Base-by-base conservation (phyloP, 1,140 invertebrate species). In the Drosophila dunni region DNA sequence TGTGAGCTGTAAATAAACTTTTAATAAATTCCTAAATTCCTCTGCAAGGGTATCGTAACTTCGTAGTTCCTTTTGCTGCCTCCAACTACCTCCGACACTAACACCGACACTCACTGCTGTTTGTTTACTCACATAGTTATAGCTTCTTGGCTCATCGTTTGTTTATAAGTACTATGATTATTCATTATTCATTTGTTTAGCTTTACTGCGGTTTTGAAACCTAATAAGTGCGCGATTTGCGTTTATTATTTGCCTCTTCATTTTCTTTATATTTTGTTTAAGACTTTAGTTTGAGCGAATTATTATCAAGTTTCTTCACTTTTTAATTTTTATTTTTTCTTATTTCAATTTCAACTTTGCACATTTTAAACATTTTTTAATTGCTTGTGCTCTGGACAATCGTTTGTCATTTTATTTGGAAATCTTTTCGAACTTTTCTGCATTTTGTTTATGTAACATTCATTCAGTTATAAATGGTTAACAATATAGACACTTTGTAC, bases 131-230 rank as follows among this genome's bases (percentile, higher is more conserved):
- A 58, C 45, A 54, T 73, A 71, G 69, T 64, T 29, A 29, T 29
- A 29, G 61, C 69, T 66, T 63, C 51, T 78, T 73, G 66, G 75
- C 82, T 85, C 75, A 82, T 82, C 71, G 65, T 63, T 82, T 85
- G 60, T 63, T 78, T 69, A 69, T 79, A 70, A 29, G 24, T 29
- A 29, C 68, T 76, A 79, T 61, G 62, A 82, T 80, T 84, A 67
- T 72, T 77, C 65, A 73, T 61, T 79, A 65, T 63, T 88, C 72
- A 58, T 67, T 81, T 79, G 79, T 60, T 62, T 79, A 64, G 66
- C 44, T 71, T 75, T 51, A 51, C 71, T 88, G 82, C 66, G 83
- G 82, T 88, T 79, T 85, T 79, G 82, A 86, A 86, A 86, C 82
- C 82, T 79, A 77, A 57, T 71, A 71, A 77, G 79, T 83, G 83